These are phyloP conservation scores for Hymenochirus boettgeri DNA, from an alignment of 2,113 vertebrate genomes.

Conservation along the genomic window DNA sequence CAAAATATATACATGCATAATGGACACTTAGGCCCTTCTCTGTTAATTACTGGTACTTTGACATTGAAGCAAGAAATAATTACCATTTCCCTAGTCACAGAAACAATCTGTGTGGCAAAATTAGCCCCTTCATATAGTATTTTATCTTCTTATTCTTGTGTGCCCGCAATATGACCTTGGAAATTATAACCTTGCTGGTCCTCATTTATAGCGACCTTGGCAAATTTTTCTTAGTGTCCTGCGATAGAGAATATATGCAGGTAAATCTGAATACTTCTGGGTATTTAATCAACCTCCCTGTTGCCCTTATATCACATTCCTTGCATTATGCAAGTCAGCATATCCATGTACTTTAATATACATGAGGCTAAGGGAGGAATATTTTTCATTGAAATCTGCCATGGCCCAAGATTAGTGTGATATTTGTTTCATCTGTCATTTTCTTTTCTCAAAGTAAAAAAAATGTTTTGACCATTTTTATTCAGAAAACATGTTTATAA, in stretches of 20 bases:
- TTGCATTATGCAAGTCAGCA: slow-evolving; percentile 60
- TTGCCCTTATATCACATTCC: slow-evolving; percentile 58
- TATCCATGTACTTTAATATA: slow-evolving; percentile 62
- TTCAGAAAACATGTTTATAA: slow-evolving; percentile 57
- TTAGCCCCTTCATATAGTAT: not conserved
- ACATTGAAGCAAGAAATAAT: slow-evolving; percentile 14
- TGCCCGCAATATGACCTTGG: not conserved
- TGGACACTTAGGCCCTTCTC: slow-evolving; percentile 45
- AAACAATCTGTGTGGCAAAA: not conserved
- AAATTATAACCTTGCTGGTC: not conserved
- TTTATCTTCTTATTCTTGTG: not conserved
- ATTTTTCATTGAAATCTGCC: slow-evolving; percentile 59
- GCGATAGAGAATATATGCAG: slow-evolving; percentile 50
- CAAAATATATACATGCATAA: slow-evolving; percentile 46
- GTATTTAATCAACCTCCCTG: slow-evolving; percentile 58
- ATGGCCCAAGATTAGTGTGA: slow-evolving; percentile 58
- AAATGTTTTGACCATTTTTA: slow-evolving; percentile 51
- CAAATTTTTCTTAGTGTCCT: slow-evolving; percentile 10
- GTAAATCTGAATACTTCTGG: slow-evolving; percentile 49
- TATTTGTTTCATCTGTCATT: slow-evolving; percentile 55
- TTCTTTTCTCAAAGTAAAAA: slow-evolving; percentile 29
- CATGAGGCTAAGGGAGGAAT: slow-evolving; percentile 60
- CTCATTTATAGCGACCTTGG: slow-evolving; percentile 1
- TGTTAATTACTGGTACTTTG: slow-evolving; percentile 52
- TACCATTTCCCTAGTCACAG: slow-evolving; percentile 25